Evolutionary conservation across 64 coral and sea anemone genomes (phyloP).

Genomic region (Stichodactyla helianthus): DNA sequence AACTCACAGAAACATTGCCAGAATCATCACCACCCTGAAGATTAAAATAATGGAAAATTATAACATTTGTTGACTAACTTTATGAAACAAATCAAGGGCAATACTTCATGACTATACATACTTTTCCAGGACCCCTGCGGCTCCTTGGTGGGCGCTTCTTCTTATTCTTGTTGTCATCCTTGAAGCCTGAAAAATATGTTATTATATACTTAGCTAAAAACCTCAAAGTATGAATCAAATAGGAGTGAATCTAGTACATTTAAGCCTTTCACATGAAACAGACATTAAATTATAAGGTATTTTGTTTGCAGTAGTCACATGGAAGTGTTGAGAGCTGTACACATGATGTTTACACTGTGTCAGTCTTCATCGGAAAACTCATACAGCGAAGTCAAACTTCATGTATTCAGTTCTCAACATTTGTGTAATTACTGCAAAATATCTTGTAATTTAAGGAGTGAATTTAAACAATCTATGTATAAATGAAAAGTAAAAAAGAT

Average conservation of each 20-base stretch:
- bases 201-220: not conserved
- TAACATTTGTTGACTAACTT: too few relatives aligned
- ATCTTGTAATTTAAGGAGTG: too few relatives aligned
- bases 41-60: conserved; percentile 19
- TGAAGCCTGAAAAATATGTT: not conserved
- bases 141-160: conserved; percentile 16
- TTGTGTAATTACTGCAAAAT: too few relatives aligned
- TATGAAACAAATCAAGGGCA: not conserved
- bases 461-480: not conserved
- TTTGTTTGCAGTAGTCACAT: too few relatives aligned
- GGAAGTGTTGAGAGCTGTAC: too few relatives aligned
- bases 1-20: conserved; percentile 17
- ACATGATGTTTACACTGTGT: too few relatives aligned
- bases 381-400: too few relatives aligned
- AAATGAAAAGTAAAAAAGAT: not conserved
- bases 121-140: conserved; percentile 21
- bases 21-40: conserved; percentile 40
- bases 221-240: too few relatives aligned
- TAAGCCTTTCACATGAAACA: too few relatives aligned
- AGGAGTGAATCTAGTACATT: not conserved
- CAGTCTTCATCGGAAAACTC: too few relatives aligned
- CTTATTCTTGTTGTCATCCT: conserved; percentile 36
- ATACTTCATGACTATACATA: not conserved
- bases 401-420: too few relatives aligned
- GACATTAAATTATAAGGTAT: too few relatives aligned